Percentiles rank a stretch among this genome's conserved stretches.
Evolutionary conservation across 2,797 vertebrate species (phyloP).

Genomic region (Cichlasoma orientale): DNA sequence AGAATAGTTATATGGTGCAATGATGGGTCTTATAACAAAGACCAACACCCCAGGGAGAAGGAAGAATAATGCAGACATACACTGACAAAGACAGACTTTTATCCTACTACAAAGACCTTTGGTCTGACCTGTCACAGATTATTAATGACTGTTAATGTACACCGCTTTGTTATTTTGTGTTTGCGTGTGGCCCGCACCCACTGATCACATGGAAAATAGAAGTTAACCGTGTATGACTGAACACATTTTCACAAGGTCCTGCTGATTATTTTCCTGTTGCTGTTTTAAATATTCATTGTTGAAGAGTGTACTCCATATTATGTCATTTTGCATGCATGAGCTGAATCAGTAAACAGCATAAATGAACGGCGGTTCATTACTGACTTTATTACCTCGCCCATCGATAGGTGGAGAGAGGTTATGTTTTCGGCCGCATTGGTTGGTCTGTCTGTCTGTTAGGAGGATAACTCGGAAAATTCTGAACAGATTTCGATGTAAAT

Average conservation of each 20-base stretch:
- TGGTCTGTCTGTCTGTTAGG: too few relatives aligned
- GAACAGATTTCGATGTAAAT: too few relatives aligned
- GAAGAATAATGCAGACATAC: conserved; percentile 60
- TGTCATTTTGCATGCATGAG: not conserved
- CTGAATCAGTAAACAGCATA: not conserved
- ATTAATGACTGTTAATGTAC: conserved; percentile 77
- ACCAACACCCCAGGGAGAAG: conserved; percentile 50
- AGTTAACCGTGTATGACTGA: conserved; percentile 22
- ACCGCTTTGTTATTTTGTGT: conserved; percentile 59
- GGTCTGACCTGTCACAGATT: conserved; percentile 70
- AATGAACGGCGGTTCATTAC: not conserved
- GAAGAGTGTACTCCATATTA: not conserved
- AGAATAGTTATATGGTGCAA: conserved; percentile 43
- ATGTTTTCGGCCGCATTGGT: too few relatives aligned
- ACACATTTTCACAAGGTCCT: not conserved
- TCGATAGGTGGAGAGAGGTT: too few relatives aligned
- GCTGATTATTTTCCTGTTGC: not conserved
- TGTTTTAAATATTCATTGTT: not conserved
- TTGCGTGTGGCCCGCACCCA: conserved; percentile 54
- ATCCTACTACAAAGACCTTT: conserved; percentile 61
- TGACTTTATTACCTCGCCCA: not conserved
- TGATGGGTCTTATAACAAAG: conserved; percentile 54
- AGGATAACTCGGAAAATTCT: too few relatives aligned
- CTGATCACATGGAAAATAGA: conserved; percentile 22
- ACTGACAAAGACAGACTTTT: conserved; percentile 62